Conservation (phyloP, 2,113 vertebrate genomes). For the Tachysurus vachellii region DNA sequence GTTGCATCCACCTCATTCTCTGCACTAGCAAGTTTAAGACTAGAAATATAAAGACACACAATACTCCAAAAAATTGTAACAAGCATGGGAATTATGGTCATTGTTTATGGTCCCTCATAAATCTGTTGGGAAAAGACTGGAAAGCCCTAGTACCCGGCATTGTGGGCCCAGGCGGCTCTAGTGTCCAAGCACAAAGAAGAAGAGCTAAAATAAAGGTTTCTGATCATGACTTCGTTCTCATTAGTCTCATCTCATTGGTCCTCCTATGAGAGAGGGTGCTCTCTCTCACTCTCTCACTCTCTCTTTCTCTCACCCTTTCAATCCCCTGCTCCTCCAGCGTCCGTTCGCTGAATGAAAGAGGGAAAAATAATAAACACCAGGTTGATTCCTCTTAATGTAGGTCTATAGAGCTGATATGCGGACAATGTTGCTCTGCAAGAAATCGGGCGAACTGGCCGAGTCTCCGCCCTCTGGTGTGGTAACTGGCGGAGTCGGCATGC, state of each 20-base stretch:
- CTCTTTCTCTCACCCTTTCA: neutral
- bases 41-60: slow-evolving; percentile 59
- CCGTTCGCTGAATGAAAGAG: neutral
- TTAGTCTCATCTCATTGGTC: neutral
- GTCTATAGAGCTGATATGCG: slow-evolving; percentile 91
- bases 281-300: neutral
- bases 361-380: neutral
- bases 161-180: slow-evolving; percentile 26
- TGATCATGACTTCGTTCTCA: slow-evolving; percentile 12
- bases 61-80: slow-evolving; percentile 54
- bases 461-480: slow-evolving; percentile 79
- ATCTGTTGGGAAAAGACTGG: slow-evolving; percentile 74
- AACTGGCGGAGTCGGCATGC: slow-evolving; percentile 82
- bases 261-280: slow-evolving; percentile 27
- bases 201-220: slow-evolving; percentile 44
- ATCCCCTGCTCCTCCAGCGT: slow-evolving; percentile 37
- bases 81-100: slow-evolving; percentile 31
- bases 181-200: slow-evolving; percentile 32
- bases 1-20: slow-evolving; percentile 14
- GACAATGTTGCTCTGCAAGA: slow-evolving; percentile 86
- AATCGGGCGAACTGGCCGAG: slow-evolving; percentile 76
- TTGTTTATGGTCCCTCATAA: slow-evolving; percentile 16
- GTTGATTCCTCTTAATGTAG: neutral
- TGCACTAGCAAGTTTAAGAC: slow-evolving; percentile 46
- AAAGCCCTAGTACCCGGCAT: slow-evolving; percentile 73